Evolutionary conservation across 2,113 vertebrate genomes (phyloP).

Genomic region (Harpagus bidentatus): DNA sequence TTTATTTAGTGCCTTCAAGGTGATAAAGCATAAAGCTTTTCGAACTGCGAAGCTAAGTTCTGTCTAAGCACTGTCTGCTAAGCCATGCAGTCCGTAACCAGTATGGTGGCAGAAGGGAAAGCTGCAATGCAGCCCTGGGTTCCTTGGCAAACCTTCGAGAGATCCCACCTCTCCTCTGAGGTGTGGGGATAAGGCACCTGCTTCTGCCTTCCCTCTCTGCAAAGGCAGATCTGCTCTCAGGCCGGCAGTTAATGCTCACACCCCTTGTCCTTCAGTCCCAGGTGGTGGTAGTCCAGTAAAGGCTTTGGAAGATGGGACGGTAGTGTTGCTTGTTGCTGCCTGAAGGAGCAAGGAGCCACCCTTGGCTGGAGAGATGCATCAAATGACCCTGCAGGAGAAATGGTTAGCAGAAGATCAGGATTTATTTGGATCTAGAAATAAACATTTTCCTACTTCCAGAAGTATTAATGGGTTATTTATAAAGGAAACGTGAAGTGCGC

Average conservation of each 20-base stretch:
- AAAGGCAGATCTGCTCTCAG: not conserved
- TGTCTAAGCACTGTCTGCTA: not conserved
- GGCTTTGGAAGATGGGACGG: not conserved
- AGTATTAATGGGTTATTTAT: not conserved
- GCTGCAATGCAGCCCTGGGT: not conserved
- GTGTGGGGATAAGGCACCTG: not conserved
- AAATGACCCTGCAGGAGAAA: not conserved
- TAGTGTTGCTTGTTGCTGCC: not conserved
- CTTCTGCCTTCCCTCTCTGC: not conserved
- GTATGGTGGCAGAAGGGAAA: not conserved
- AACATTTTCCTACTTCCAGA: not conserved
- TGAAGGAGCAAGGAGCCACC: not conserved
- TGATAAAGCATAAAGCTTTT: not conserved
- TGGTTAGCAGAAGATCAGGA: not conserved
- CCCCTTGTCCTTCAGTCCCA: not conserved
- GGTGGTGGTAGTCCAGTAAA: not conserved
- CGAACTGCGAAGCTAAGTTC: not conserved
- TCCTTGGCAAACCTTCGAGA: not conserved
- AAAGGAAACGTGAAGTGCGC: not conserved
- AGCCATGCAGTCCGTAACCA: not conserved
- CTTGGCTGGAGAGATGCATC: not conserved
- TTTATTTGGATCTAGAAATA: constrained; percentile 2
- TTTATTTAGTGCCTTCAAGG: constrained; percentile 30
- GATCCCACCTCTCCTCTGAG: not conserved
- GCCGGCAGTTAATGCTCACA: fast-evolving